phyloP scores from a whole-genome alignment of 2,797 vertebrate species.

The Sebastes cheni region DNA sequence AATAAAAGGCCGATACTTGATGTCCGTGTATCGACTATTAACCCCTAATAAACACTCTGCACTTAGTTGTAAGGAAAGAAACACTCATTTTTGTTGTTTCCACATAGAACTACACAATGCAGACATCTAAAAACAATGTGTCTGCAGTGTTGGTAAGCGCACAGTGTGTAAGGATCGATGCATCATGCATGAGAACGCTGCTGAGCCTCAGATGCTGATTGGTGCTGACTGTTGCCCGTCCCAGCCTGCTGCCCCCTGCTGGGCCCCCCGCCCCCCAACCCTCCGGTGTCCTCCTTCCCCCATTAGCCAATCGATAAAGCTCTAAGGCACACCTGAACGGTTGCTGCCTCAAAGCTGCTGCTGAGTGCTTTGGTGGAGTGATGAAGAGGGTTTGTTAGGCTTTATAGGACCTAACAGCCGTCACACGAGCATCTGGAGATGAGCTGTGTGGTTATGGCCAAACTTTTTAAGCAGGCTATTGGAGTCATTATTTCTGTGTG shows the following conservation, averaged over 20 bases:
- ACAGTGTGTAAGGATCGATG: slow-evolving; percentile 39
- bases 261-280: background rate
- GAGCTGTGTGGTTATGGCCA: slow-evolving; percentile 9
- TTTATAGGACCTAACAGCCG: slow-evolving; percentile 40
- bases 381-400: slow-evolving; percentile 48
- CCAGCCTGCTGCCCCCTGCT: slow-evolving; percentile 20
- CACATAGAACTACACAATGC: background rate
- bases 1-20: too few relatives aligned
- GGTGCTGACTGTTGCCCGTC: slow-evolving; percentile 35
- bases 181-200: slow-evolving; percentile 28
- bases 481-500: background rate
- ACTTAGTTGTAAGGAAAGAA: background rate
- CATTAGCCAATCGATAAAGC: slow-evolving; percentile 65
- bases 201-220: slow-evolving; percentile 47
- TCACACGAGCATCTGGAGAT: slow-evolving; percentile 45
- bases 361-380: slow-evolving; percentile 40
- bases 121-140: background rate
- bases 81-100: background rate
- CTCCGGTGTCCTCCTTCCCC: background rate
- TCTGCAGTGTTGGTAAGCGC: background rate
- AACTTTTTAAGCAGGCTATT: slow-evolving; percentile 36
- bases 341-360: slow-evolving; percentile 13
- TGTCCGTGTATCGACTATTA: too few relatives aligned
- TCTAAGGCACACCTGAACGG: slow-evolving; percentile 56
- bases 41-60: background rate